A percentile compares a stretch with the other conserved stretches of the same genome.
phyloP scores from a whole-genome alignment of 1,140 invertebrate species.

The Homarus americanus region DNA sequence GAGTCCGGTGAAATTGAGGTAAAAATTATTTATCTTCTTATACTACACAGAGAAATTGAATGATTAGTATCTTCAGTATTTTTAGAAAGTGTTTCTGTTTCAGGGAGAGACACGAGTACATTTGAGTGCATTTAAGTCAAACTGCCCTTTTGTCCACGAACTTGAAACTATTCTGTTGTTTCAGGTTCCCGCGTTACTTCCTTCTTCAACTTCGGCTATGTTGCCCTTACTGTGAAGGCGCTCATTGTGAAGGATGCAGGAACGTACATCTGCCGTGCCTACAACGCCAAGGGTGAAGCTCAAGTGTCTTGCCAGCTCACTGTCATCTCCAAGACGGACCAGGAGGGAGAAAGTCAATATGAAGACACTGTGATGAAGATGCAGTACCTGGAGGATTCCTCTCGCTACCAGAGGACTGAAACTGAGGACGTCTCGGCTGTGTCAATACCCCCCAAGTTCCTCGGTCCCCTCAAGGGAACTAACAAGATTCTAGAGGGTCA shows the following conservation, averaged over 20 bases:
- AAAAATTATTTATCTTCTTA: not conserved
- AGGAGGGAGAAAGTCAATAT: slow-evolving; percentile 92
- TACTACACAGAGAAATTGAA: not conserved
- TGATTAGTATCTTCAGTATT: no score
- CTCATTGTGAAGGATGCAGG: slow-evolving; percentile 94
- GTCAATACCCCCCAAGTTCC: slow-evolving; percentile 80
- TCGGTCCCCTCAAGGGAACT: slow-evolving; percentile 91
- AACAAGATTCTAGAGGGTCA: slow-evolving; percentile 97
- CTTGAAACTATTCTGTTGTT: slow-evolving; percentile 67
- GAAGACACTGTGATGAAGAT: slow-evolving; percentile 92
- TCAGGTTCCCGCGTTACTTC: slow-evolving; percentile 92
- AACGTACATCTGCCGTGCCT: slow-evolving; percentile 92
- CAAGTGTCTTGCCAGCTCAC: slow-evolving; percentile 92
- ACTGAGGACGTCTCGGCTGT: slow-evolving; percentile 63
- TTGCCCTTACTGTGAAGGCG: slow-evolving; percentile 96
- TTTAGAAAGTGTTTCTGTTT: no score
- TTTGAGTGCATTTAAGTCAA: no score
- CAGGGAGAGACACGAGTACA: no score
- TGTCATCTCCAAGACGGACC: slow-evolving; percentile 90
- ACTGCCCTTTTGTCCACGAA: not conserved
- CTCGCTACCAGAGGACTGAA: slow-evolving; percentile 67
- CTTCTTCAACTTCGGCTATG: slow-evolving; percentile 98
- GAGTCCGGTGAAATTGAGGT: not conserved
- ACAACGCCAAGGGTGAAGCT: slow-evolving; percentile 92
- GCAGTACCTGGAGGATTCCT: slow-evolving; percentile 90